Conservation (phyloP, 2,113 vertebrate species). For the Cichladusa arquata region DNA sequence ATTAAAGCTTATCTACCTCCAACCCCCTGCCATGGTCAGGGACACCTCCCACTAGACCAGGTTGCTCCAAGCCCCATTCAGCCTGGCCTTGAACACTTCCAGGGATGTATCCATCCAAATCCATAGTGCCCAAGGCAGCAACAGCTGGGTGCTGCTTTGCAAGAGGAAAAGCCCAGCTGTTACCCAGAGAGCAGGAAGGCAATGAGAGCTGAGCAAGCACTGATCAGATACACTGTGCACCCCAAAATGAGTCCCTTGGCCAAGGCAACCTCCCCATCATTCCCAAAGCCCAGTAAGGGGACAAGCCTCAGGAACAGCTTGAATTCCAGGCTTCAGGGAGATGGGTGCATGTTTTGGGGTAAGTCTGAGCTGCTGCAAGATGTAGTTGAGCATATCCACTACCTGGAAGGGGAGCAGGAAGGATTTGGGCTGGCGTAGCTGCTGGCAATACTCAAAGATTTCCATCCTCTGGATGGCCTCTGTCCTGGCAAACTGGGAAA, state of each 20-base stretch:
- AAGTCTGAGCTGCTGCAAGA: neutral
- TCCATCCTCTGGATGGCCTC: constrained; percentile 86
- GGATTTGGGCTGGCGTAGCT: constrained; percentile 70
- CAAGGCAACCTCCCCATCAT: neutral
- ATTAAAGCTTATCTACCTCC: neutral
- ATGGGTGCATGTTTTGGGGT: neutral
- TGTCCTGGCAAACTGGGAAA: constrained; percentile 79
- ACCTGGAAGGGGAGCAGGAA: constrained; percentile 88
- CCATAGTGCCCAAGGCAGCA: neutral
- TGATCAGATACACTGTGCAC: neutral
- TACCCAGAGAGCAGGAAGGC: neutral
- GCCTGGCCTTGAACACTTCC: neutral
- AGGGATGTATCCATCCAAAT: neutral
- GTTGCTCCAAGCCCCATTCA: neutral
- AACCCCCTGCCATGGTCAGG: neutral
- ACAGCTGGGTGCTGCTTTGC: neutral
- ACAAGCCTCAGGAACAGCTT: neutral
- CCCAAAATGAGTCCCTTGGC: neutral
- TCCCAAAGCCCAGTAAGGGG: neutral
- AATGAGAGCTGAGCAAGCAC: neutral
- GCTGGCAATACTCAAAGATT: constrained; percentile 86
- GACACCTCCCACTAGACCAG: neutral
- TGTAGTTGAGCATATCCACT: neutral
- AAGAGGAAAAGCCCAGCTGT: neutral
- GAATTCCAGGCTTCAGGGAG: neutral